phyloP scores from a whole-genome alignment of 2,888 invertebrate genomes.

The Polydrusus tereticollis region DNA sequence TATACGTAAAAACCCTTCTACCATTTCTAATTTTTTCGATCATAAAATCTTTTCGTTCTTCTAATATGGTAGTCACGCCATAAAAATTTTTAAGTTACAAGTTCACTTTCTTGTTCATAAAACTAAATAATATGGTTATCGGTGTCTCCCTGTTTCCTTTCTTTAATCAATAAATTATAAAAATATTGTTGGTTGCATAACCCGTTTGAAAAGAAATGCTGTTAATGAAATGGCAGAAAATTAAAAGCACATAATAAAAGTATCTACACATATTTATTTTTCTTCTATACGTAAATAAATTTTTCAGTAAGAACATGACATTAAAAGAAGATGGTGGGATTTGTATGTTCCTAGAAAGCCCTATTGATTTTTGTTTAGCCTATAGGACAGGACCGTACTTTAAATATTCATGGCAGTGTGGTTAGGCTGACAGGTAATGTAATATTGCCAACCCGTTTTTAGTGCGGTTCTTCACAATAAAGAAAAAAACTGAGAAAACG shows the following conservation, averaged over 20 bases:
- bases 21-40: no score
- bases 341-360: not conserved
- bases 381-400: not conserved
- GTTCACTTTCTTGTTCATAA: no score
- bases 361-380: not conserved
- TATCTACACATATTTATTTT: not conserved
- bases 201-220: not conserved
- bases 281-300: not conserved
- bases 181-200: not conserved
- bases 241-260: not conserved
- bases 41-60: no score
- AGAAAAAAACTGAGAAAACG: no score
- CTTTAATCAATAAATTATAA: not conserved
- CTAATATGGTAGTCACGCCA: no score
- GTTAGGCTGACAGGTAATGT: no score
- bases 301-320: not conserved
- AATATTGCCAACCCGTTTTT: no score
- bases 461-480: no score
- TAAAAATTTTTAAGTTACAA: no score
- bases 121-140: not conserved
- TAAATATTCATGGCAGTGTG: not conserved
- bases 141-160: not conserved
- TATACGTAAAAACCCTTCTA: no score
- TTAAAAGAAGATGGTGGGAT: not conserved
- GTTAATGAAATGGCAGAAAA: not conserved